Percentiles rank a stretch among this genome's conserved stretches.
Evolutionary conservation across 1,140 invertebrate species (phyloP).

Genomic region (Ceratina calcarata): DNA sequence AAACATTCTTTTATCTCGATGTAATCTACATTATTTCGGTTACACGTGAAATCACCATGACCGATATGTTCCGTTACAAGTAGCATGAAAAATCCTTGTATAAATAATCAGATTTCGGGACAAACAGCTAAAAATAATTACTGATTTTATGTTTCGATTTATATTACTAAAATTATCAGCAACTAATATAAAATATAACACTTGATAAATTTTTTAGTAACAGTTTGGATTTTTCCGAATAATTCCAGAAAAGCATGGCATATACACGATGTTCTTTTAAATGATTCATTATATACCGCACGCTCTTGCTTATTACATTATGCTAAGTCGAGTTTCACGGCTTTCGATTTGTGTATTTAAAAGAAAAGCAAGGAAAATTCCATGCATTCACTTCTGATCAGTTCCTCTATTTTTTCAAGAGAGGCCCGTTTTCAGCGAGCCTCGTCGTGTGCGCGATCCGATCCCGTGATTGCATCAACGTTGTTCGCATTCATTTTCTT

Average conservation of each 20-base stretch:
- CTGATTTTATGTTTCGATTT: too few species aligned
- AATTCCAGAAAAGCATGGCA: too few species aligned
- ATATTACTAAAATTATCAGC: too few species aligned
- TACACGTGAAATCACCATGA: conserved; percentile 25
- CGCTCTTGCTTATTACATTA: too few species aligned
- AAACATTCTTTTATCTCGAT: conserved; percentile 49
- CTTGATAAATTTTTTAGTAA: too few species aligned
- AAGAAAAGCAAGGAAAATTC: conserved; percentile 20
- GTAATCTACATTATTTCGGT: conserved; percentile 23
- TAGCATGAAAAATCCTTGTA: background rate
- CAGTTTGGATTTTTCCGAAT: too few species aligned
- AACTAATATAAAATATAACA: too few species aligned
- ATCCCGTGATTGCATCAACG: conserved; percentile 49
- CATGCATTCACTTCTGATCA: conserved; percentile 17
- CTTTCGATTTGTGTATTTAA: background rate
- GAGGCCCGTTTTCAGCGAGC: conserved; percentile 1
- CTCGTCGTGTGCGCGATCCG: background rate
- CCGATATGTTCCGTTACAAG: background rate
- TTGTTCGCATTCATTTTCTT: conserved; percentile 19
- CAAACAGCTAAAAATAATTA: too few species aligned
- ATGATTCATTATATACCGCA: too few species aligned
- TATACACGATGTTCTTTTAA: too few species aligned
- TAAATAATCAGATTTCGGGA: too few species aligned
- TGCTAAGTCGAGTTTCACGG: too few species aligned
- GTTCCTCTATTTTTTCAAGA: conserved; percentile 11